Evolutionary conservation across 2,888 invertebrate genomes (phyloP).

Genomic region (Deroplatys truncata): DNA sequence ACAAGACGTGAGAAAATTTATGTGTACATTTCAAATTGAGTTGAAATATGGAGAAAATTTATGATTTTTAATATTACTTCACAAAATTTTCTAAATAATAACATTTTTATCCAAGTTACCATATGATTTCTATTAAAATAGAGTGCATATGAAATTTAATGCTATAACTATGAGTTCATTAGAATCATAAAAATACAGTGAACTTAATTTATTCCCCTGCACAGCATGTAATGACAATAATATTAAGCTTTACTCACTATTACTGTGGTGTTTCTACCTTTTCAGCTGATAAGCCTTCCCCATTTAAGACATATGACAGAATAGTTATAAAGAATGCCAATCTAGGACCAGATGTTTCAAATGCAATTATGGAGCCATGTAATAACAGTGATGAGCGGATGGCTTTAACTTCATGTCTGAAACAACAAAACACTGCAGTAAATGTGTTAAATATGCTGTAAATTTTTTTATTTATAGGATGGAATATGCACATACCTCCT

Average conservation of each 20-base stretch:
- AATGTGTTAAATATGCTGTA: background rate
- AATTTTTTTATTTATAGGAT: background rate
- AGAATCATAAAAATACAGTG: too few relatives aligned
- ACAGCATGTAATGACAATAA: background rate
- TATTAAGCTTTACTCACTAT: background rate
- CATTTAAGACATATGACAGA: background rate
- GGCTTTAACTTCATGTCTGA: background rate
- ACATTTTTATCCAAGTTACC: too few relatives aligned
- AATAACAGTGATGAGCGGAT: background rate
- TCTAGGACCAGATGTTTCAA: background rate
- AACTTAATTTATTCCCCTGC: too few relatives aligned
- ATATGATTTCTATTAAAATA: too few relatives aligned
- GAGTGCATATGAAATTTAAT: too few relatives aligned
- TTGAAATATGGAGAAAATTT: too few relatives aligned
- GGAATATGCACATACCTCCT: background rate
- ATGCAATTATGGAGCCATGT: background rate
- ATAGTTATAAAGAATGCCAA: background rate
- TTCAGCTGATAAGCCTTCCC: background rate
- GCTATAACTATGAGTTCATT: too few relatives aligned
- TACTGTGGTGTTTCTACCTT: background rate
- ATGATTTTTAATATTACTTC: too few relatives aligned
- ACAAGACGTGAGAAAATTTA: too few relatives aligned
- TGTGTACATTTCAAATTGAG: too few relatives aligned
- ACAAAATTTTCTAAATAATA: too few relatives aligned
- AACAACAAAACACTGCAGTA: background rate